Conservation (phyloP, 2,888 invertebrate species). For the Halocaridina rubra region DNA sequence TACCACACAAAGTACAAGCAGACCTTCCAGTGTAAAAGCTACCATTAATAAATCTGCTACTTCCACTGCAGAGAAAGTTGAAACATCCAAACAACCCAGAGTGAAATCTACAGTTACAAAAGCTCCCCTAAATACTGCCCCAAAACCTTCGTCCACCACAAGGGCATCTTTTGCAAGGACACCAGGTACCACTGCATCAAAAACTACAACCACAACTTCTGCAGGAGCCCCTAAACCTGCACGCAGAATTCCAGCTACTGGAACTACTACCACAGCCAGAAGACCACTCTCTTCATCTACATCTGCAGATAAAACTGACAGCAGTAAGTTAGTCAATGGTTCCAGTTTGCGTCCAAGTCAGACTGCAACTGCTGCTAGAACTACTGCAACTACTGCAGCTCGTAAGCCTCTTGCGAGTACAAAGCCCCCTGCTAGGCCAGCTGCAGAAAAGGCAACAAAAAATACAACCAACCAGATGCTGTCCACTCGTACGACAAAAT, state of each 20-base stretch:
- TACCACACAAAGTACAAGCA: background rate
- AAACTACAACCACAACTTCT: constrained; percentile 43
- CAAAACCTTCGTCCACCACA: constrained; percentile 1
- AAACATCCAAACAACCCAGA: background rate
- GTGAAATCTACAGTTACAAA: constrained; percentile 8
- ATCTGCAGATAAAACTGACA: constrained; percentile 7
- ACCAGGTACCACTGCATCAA: constrained; percentile 30
- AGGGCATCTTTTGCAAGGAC: constrained; percentile 12
- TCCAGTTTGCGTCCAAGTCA: background rate
- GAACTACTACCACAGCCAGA: constrained; percentile 6
- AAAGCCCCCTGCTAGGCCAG: constrained; percentile 21
- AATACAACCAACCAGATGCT: constrained; percentile 57
- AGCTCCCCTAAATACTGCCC: background rate
- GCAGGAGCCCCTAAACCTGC: constrained; percentile 29
- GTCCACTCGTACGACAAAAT: constrained; percentile 24
- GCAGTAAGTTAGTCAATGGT: constrained; percentile 7
- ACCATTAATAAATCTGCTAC: background rate
- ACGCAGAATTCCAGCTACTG: constrained; percentile 7
- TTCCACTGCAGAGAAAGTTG: background rate
- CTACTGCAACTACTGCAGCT: constrained; percentile 9
- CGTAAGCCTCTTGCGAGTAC: constrained; percentile 23
- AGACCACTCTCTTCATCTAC: constrained; percentile 39
- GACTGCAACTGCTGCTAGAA: background rate
- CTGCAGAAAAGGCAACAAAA: constrained; percentile 35
- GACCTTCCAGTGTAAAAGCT: no score